Conservation (phyloP, 2,113 vertebrate species). For the Ageneiosus marmoratus region DNA sequence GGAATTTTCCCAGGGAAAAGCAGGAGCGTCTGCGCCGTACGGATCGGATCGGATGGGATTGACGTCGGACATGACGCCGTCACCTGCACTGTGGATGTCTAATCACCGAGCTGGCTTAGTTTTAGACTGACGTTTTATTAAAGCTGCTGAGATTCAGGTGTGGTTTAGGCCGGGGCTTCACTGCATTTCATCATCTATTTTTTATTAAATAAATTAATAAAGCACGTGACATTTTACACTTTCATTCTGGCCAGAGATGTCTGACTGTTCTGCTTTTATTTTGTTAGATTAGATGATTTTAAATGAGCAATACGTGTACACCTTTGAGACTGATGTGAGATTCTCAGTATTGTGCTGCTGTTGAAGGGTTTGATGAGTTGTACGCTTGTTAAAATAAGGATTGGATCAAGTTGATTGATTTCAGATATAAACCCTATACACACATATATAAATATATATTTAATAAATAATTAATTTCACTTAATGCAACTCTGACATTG, state of each 20-base stretch:
- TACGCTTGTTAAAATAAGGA: constrained; percentile 20
- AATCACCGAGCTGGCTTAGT: constrained; percentile 21
- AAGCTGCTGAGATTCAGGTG: background rate
- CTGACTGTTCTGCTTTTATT: too few species aligned
- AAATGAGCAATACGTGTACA: constrained; percentile 39
- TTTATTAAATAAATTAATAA: background rate
- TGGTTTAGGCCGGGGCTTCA: background rate
- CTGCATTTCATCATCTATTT: background rate
- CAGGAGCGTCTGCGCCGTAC: background rate
- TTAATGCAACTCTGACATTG: background rate
- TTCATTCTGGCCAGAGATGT: background rate
- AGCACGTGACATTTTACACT: background rate
- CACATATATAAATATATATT: constrained; percentile 25
- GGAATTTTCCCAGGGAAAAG: constrained; percentile 14
- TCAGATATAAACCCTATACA: too few species aligned
- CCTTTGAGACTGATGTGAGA: constrained; percentile 13
- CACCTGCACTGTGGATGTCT: constrained; percentile 24
- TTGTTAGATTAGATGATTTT: constrained; percentile 1
- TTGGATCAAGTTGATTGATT: constrained; percentile 7
- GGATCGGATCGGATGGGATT: background rate
- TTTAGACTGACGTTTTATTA: constrained; percentile 6
- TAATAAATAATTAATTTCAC: constrained; percentile 47
- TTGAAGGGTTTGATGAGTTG: background rate
- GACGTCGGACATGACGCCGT: constrained; percentile 4
- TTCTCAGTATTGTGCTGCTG: constrained; percentile 25